phyloP scores from a whole-genome alignment of 1,140 invertebrate species.

The Dendrolimus punctatus region DNA sequence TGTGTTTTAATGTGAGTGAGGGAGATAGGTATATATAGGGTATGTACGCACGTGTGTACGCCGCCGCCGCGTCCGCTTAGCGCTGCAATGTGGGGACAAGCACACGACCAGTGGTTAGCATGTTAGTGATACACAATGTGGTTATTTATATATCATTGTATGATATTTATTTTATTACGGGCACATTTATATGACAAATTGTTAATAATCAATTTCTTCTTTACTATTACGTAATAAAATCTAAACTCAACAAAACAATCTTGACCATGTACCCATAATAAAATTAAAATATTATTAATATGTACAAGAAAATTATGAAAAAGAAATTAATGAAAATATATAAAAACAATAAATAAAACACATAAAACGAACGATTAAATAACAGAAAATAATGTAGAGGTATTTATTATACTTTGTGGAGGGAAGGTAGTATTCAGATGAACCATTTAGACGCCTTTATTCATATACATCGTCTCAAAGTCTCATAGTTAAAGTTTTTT shows the following conservation, averaged over 20 bases:
- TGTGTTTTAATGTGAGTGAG: slow-evolving; percentile 73
- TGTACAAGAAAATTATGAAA: slow-evolving; percentile 15
- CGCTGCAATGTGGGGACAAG: slow-evolving; percentile 62
- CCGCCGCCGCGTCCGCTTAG: slow-evolving; percentile 55
- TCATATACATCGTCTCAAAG: too few species aligned
- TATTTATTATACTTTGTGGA: too few species aligned
- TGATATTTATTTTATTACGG: too few species aligned
- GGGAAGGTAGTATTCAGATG: too few species aligned
- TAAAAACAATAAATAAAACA: slow-evolving; percentile 25
- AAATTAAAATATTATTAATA: slow-evolving; percentile 6
- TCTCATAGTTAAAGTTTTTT: too few species aligned
- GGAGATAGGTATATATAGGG: slow-evolving; percentile 5
- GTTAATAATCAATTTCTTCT: too few species aligned
- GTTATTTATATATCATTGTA: too few species aligned
- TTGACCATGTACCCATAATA: background rate
- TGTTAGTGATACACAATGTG: slow-evolving; percentile 40
- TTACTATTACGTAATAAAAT: too few species aligned
- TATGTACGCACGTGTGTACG: slow-evolving; percentile 43
- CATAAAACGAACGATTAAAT: too few species aligned
- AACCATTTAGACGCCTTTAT: too few species aligned
- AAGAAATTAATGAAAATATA: slow-evolving; percentile 14
- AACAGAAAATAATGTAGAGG: background rate
- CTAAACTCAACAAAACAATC: too few species aligned
- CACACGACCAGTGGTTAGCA: slow-evolving; percentile 63
- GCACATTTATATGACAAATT: slow-evolving; percentile 3